Evolutionary conservation across 2,113 vertebrate genomes (phyloP).

Genomic region (Bubalus kerabau): DNA sequence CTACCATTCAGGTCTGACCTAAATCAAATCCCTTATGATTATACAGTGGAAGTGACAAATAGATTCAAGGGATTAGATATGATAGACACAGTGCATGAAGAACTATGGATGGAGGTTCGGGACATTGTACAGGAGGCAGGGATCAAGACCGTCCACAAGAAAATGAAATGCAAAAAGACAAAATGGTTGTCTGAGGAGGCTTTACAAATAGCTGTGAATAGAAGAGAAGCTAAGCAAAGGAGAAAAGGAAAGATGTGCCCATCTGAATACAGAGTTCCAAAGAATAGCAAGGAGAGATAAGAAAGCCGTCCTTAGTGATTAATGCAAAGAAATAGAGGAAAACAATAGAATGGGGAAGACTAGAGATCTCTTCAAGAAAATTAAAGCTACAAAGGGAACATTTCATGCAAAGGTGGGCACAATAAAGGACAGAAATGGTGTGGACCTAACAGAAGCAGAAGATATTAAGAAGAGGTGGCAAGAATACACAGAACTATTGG

Average conservation of each 20-base stretch:
- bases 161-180: background rate
- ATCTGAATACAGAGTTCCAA: background rate
- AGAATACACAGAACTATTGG: too few species aligned
- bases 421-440: too few species aligned
- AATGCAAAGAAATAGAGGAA: background rate
- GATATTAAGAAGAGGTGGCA: too few species aligned
- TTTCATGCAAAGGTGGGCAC: background rate
- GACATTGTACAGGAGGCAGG: background rate
- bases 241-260: background rate
- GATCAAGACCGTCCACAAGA: background rate
- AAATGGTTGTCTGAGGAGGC: background rate
- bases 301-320: background rate
- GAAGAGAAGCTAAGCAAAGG: background rate
- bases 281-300: background rate
- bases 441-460: too few species aligned
- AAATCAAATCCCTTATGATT: background rate
- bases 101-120: rapidly evolving
- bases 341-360: background rate
- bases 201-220: background rate
- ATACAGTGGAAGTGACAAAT: background rate
- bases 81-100: background rate
- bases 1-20: background rate
- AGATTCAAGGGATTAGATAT: background rate
- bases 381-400: background rate
- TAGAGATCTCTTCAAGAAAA: background rate